These are phyloP conservation scores for Neoarius graeffei DNA, from an alignment of 2,113 vertebrate genomes.

Conservation along the genomic window DNA sequence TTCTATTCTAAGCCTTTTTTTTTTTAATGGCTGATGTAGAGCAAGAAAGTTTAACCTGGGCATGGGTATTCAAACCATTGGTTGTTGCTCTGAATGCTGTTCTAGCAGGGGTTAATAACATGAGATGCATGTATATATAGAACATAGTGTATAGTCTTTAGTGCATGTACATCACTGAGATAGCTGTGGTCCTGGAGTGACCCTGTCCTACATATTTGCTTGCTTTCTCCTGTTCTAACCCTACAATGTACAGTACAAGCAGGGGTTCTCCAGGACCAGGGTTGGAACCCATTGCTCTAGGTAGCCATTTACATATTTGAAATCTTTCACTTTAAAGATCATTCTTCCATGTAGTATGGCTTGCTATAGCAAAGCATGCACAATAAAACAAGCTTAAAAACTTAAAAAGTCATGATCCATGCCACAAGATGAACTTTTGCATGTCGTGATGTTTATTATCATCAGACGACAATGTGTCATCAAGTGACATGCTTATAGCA, in stretches of 20 bases:
- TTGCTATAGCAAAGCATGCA: constrained; percentile 47
- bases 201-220: background rate
- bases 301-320: background rate
- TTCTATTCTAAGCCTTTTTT: background rate
- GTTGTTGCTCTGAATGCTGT: background rate
- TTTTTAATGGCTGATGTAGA: background rate
- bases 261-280: background rate
- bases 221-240: background rate
- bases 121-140: background rate
- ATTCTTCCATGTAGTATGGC: constrained; percentile 13
- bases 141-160: background rate
- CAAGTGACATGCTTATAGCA: constrained; percentile 44
- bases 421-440: constrained; percentile 42
- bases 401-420: constrained; percentile 43
- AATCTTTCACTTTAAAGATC: background rate
- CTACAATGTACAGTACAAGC: background rate
- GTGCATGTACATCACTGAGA: background rate
- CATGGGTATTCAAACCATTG: background rate
- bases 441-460: constrained; percentile 32
- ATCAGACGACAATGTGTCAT: constrained; percentile 37
- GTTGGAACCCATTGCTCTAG: background rate
- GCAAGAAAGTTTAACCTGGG: background rate
- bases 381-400: constrained; percentile 29
- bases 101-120: background rate
- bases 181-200: background rate